A percentile compares a stretch with the other conserved stretches of the same genome.
phyloP scores from a whole-genome alignment of 2,113 vertebrate species.

The Mormoops blainvillei region DNA sequence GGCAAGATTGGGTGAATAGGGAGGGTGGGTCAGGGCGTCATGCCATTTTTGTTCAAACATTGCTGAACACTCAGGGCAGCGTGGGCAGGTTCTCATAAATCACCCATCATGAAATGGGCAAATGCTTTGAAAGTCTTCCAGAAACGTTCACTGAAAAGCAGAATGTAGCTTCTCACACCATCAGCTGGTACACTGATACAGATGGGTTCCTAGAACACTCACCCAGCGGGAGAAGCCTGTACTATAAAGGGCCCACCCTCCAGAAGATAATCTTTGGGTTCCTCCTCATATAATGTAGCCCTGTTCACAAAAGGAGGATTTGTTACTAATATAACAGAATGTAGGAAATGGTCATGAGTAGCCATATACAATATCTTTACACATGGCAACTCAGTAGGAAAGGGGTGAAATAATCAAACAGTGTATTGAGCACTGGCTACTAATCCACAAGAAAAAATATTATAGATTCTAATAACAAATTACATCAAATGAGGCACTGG shows the following conservation, averaged over 20 bases:
- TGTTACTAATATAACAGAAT: neutral
- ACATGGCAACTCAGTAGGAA: neutral
- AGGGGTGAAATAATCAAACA: neutral
- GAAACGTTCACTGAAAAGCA: too few species aligned
- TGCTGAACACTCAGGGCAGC: too few species aligned
- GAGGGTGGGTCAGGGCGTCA: too few species aligned
- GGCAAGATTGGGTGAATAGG: too few species aligned
- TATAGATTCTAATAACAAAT: neutral
- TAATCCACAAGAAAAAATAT: neutral
- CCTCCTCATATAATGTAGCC: neutral
- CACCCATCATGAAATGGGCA: too few species aligned
- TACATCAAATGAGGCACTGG: neutral
- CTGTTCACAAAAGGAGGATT: neutral
- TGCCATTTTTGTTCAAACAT: too few species aligned
- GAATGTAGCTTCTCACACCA: too few species aligned
- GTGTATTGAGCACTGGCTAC: neutral
- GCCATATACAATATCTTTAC: neutral
- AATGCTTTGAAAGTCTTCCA: too few species aligned
- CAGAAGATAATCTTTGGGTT: neutral
- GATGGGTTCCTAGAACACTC: neutral
- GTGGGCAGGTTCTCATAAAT: too few species aligned
- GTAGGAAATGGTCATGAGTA: neutral
- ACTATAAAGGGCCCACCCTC: neutral
- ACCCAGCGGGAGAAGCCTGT: too few species aligned
- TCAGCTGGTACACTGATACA: neutral